Evolutionary conservation across 2,797 vertebrate genomes (phyloP), one percentile per base, ranked within the genome.

Genomic region (Falco peregrinus): DNA sequence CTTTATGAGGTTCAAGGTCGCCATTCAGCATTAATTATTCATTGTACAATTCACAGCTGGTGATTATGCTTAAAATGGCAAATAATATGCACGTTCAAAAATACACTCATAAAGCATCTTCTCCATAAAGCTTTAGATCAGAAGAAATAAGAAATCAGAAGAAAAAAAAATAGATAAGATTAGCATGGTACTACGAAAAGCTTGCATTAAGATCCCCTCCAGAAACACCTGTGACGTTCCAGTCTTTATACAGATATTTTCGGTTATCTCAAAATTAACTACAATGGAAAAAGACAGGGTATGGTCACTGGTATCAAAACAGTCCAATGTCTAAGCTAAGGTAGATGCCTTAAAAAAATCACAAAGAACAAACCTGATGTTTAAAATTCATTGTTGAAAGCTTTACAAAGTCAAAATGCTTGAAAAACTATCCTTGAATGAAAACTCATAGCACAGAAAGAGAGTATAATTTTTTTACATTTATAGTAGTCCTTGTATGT

Each of bases 11-110:
- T 95, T 96, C 93, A 95, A 94, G 90, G 94, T 94, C 47, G 0
- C 88, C 68, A 89, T 96, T 94, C 94, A 92, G 81, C 81, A 87
- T 94, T 96, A 96, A 95, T 96, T 96, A 96, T 95, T 95, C 93
- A 93, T 89, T 95, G 96, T 93, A 89, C 93, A 92, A 54, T 73
- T 95, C 96, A 94, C 92, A 95, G 94, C 92, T 95, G 81, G 93
- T 56, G 57, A 90, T 65, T 53, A 89, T 75, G 68, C 73, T 91
- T 84, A 80, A 94, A 92, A 90, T 57, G 68, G 71, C 47, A 95
- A 94, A 67, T 82, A 89, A 90, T 50, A 61, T 2, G 54, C 67
- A 51, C 4, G 1, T 37, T 88, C 76, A 94, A 87, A 93, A 95
- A 87, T 22, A 87, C 47, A 54, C 53, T 60, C 39, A 31, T 51